phyloP scores from a whole-genome alignment of 2,888 invertebrate genomes.

The Matsumyia berberina region DNA sequence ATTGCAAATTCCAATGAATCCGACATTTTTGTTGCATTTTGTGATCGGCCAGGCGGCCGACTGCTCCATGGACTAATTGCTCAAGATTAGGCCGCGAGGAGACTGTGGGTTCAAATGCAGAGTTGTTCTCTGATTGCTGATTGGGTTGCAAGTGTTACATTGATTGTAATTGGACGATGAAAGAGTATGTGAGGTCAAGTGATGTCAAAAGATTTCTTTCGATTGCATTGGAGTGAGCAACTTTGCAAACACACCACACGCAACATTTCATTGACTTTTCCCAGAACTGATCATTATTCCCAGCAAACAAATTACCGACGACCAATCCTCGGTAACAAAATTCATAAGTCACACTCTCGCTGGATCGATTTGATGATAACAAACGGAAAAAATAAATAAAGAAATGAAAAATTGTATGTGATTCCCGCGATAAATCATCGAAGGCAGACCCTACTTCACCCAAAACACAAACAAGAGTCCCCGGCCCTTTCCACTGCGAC shows the following conservation, averaged over 20 bases:
- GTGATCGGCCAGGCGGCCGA: conserved; percentile 7
- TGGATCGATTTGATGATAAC: background rate
- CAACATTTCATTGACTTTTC: conserved; percentile 34
- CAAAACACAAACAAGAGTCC: conserved; percentile 29
- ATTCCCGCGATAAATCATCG: conserved; percentile 63
- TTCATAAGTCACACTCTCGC: conserved; percentile 63
- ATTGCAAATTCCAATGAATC: conserved; percentile 59
- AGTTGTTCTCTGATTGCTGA: conserved; percentile 48
- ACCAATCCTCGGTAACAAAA: conserved; percentile 41
- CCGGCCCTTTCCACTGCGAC: conserved; percentile 12
- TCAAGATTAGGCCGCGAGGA: conserved; percentile 40
- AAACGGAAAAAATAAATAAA: conserved; percentile 34
- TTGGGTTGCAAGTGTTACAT: conserved; percentile 1
- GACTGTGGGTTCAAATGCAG: conserved; percentile 57
- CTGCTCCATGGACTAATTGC: conserved; percentile 63
- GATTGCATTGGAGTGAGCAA: too few relatives aligned
- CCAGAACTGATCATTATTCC: conserved; percentile 70
- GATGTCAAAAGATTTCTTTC: too few relatives aligned
- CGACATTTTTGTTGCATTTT: conserved; percentile 48
- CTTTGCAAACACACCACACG: too few relatives aligned
- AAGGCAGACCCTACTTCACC: conserved; percentile 28
- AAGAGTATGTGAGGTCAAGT: background rate
- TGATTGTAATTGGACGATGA: conserved; percentile 1
- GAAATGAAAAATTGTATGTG: conserved; percentile 35
- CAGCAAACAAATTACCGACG: conserved; percentile 54